Evolutionary conservation across 2,888 invertebrate species (phyloP), one percentile per base, ranked within the genome.

Genomic region (Drosophila helvetica): DNA sequence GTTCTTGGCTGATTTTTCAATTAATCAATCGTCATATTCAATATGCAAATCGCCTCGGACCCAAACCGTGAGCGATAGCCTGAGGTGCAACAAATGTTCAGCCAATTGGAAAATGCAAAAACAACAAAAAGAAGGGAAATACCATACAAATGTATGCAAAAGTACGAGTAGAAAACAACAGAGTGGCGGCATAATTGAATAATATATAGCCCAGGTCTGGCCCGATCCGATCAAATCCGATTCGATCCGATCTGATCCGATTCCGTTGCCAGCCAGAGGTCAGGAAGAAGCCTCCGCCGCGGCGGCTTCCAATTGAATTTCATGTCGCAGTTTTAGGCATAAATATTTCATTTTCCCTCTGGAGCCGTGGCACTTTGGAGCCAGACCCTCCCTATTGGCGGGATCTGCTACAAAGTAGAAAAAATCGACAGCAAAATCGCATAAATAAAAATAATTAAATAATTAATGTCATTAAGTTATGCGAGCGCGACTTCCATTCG

Each of bases 391-490:
- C 60, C 63, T 69, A 64, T 64, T 43, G 72, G 69, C 59, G 74
- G 54, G 22, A 60, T n/a, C 22, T 0, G 22, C 22, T 58, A 45
- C 60, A 62, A 54, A 53, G 19, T 38, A 57, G 17, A 22, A 56
- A 61, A 52, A 42, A 54, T 43, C 38, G 47, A 52, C 42, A 63
- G 38, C 25, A 57, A 60, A 78, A 67, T 51, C 70, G 84, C 74
- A 86, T 80, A 88, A 88, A 88, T 88, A 80, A 78, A 83, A 88
- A 88, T 83, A 88, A 87, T 85, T 85, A 87, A 85, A 86, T 85
- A 85, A 88, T 85, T 88, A 86, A 85, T 83, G 77, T 68, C 78
- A 78, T 86, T 86, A 84, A 84, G 68, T 74, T 86, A 84, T 83
- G 86, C 83, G 66, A 66, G 73, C 74, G 66, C 65, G 54, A 71